A percentile compares a stretch with the other conserved stretches of the same genome.
Conservation (phyloP, 2,888 invertebrate genomes). For the Ecdyonurus torrentis region DNA sequence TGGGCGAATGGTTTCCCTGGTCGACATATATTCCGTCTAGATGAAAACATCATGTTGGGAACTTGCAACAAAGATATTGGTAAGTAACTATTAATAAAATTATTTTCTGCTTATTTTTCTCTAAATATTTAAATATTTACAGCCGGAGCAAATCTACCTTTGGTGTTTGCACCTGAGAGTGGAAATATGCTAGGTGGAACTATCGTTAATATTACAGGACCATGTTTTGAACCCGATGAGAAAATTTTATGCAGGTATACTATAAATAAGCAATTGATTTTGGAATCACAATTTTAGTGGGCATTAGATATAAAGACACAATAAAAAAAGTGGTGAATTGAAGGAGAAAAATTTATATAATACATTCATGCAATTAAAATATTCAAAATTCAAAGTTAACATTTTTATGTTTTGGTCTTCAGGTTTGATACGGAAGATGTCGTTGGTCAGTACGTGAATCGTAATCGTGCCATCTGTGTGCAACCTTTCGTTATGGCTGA, state of each 20-base stretch:
- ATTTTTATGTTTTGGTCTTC: background rate
- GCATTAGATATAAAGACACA: background rate
- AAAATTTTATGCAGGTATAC: conserved; percentile 48
- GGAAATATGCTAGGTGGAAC: conserved; percentile 97
- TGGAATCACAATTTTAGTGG: background rate
- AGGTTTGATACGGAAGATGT: conserved; percentile 71
- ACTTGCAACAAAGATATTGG: conserved; percentile 84
- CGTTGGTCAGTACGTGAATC: conserved; percentile 54
- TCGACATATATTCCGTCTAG: conserved; percentile 85
- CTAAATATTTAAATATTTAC: conserved; percentile 13
- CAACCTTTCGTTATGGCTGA: conserved; percentile 76
- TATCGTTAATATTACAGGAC: conserved; percentile 90
- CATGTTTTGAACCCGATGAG: conserved; percentile 66
- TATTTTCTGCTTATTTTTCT: background rate
- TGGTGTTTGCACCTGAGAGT: conserved; percentile 85
- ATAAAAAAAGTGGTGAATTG: background rate
- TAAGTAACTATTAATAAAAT: conserved; percentile 22
- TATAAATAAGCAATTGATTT: background rate
- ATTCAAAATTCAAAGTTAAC: background rate
- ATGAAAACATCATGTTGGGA: conserved; percentile 84
- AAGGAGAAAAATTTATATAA: background rate
- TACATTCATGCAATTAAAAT: background rate
- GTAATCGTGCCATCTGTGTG: conserved; percentile 74
- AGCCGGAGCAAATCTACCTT: conserved; percentile 66
- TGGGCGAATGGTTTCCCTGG: conserved; percentile 79